phyloP scores from a whole-genome alignment of 64 coral and sea anemone genomes.

The Montipora cactus region DNA sequence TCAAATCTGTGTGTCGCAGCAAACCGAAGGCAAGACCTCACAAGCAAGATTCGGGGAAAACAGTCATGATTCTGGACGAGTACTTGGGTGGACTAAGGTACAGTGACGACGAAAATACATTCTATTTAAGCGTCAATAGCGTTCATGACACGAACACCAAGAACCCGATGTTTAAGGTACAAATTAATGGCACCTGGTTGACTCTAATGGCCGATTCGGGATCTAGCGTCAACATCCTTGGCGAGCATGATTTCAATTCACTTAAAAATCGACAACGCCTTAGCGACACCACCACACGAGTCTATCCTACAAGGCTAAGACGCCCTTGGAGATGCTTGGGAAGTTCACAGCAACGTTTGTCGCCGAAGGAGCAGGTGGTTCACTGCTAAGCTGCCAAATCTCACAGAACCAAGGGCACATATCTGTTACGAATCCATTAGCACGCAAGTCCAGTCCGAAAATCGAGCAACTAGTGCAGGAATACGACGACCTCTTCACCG shows the following conservation, averaged over 20 bases:
- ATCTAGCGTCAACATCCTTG: slow-evolving; percentile 68
- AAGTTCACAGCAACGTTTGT: slow-evolving; percentile 41
- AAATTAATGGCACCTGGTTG: slow-evolving; percentile 26
- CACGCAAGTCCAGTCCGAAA: background rate
- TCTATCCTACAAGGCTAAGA: slow-evolving; percentile 9
- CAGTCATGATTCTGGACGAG: background rate
- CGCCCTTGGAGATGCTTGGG: slow-evolving; percentile 58
- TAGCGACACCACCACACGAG: too few relatives aligned
- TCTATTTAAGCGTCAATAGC: slow-evolving; percentile 12
- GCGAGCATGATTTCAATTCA: slow-evolving; percentile 62
- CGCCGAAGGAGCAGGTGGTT: slow-evolving; percentile 61
- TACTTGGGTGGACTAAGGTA: background rate
- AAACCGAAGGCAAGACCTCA: background rate
- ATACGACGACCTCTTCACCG: too few relatives aligned
- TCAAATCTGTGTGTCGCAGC: slow-evolving; percentile 54
- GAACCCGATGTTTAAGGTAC: slow-evolving; percentile 48
- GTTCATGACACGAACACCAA: slow-evolving; percentile 5
- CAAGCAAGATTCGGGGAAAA: background rate
- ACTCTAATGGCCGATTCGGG: slow-evolving; percentile 60
- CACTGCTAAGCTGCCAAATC: slow-evolving; percentile 61
- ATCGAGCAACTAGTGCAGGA: slow-evolving; percentile 42
- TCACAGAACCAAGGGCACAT: slow-evolving; percentile 58
- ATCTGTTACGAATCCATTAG: slow-evolving; percentile 31
- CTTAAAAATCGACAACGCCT: slow-evolving; percentile 26
- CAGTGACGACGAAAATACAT: slow-evolving; percentile 56